Evolutionary conservation across 2,113 vertebrate genomes (phyloP), one percentile per base, ranked within the genome.

Genomic region (Turdus rufiventris): DNA sequence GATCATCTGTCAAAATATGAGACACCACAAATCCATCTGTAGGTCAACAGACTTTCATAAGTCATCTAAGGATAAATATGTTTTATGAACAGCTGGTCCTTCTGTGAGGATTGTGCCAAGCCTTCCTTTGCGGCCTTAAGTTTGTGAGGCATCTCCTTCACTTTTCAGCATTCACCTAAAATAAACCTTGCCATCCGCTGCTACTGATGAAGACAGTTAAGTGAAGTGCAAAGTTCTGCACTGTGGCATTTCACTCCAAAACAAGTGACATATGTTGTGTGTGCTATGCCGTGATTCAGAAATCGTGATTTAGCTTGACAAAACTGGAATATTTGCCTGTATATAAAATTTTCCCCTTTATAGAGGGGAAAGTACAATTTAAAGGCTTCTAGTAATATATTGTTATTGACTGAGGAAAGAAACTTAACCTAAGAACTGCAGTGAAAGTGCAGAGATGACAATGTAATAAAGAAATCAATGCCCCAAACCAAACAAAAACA

Each of bases 21-120:
- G 66, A 93, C n/a, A 73, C 26, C 34, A 87, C 19, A 62, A 54
- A 88, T 78, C 31, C 60, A 48, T 92, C 31, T 56, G 14, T 77
- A 84, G 38, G 28, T 77, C 67, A 88, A 66, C 8, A 66, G 38
- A 8, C n/a, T 71, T 91, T 40, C 24, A 24, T 65, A 93, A 94
- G 54, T 47, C 57, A 87, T 58, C 33, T 78, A 62, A 84, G 72
- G 60, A 66, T 47, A 91, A 91, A 78, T n/a, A 50, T 33, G 42
- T 81, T 90, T 87, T 65, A 62, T 19, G 63, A 95, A 77, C 77
- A 96, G 70, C 78, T 88, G 74, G 89, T 88, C 58, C 29, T 78
- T 57, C 57, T 77, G 53, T 67, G 31, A 85, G 15, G 29, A 74
- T 66, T 88, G 53, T 34, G 53, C 63, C 38, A 89, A 77, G 45